These are phyloP conservation scores for Pipistrellus pygmaeus DNA, from an alignment of 2,797 vertebrate genomes.

Conservation along the genomic window DNA sequence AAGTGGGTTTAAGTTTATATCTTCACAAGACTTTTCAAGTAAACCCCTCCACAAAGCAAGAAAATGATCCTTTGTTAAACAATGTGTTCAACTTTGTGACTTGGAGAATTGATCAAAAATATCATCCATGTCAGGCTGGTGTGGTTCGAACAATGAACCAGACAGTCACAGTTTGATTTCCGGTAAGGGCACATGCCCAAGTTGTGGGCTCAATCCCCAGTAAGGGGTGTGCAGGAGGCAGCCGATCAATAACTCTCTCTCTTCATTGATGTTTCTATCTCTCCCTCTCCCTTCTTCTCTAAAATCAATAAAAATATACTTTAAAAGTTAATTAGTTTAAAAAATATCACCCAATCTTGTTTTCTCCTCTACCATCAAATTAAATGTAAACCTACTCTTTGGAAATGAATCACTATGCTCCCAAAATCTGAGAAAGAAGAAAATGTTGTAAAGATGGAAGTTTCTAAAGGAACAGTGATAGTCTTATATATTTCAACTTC, in stretches of 20 bases:
- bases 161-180: no score
- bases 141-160: no score
- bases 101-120: neutral
- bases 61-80: neutral
- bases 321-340: no score
- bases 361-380: neutral
- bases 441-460: neutral
- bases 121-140: neutral
- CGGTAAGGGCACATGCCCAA: no score
- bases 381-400: neutral
- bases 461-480: neutral
- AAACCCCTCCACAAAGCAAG: slow-evolving; percentile 36
- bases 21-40: neutral
- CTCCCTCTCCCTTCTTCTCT: no score
- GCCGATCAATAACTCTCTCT: no score
- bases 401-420: slow-evolving; percentile 6
- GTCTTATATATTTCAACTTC: neutral
- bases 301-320: no score
- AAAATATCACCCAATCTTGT: neutral
- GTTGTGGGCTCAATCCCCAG: no score
- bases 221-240: no score
- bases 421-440: neutral
- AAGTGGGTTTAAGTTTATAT: slow-evolving; percentile 16
- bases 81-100: neutral
- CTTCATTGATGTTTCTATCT: no score